Evolutionary conservation across 2,113 vertebrate genomes (phyloP).

Genomic region (Corythaeola cristata): DNA sequence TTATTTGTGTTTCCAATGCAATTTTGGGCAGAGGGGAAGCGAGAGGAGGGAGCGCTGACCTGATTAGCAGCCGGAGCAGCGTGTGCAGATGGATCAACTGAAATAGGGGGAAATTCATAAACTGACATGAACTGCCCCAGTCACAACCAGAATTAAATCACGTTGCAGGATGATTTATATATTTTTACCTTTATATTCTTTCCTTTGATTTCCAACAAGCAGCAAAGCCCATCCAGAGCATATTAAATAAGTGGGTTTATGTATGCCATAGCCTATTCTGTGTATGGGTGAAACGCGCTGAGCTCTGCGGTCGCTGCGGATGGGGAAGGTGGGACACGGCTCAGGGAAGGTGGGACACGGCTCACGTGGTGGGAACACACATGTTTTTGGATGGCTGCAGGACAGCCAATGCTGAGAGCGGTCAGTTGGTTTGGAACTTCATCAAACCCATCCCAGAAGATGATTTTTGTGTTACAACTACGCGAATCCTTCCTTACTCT

Average conservation of each 20-base stretch:
- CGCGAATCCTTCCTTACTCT: neutral
- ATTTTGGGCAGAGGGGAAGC: neutral
- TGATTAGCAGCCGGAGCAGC: neutral
- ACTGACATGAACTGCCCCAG: neutral
- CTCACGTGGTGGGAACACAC: accelerated
- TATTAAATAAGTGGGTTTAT: neutral
- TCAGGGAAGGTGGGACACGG: neutral
- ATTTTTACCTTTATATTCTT: neutral
- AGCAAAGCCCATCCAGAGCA: neutral
- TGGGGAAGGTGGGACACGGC: neutral
- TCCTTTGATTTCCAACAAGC: neutral
- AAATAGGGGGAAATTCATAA: neutral
- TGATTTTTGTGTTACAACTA: neutral
- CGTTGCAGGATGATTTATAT: neutral
- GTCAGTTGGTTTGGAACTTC: neutral
- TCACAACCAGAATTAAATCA: neutral
- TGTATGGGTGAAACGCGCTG: accelerated
- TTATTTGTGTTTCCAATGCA: constrained; percentile 52
- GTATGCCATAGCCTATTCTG: accelerated
- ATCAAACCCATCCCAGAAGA: neutral
- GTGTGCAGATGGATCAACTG: neutral
- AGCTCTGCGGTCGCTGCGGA: accelerated
- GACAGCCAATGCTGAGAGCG: neutral
- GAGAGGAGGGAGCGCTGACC: neutral
- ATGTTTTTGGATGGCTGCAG: accelerated